phyloP scores from a whole-genome alignment of 2,797 vertebrate genomes.

The Pampus argenteus region DNA sequence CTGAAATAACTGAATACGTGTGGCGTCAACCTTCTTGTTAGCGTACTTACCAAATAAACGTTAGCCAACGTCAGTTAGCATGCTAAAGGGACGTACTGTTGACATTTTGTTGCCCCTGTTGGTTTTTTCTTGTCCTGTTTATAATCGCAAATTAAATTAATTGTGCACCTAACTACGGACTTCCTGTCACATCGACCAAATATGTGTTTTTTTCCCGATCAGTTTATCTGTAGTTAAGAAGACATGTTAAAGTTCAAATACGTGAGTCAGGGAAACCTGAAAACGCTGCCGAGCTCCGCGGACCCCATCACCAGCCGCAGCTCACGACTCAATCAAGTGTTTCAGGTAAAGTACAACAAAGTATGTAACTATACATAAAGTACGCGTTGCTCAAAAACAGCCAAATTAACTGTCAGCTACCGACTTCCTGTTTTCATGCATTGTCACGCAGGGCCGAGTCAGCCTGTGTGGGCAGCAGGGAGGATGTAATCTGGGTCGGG shows the following conservation, averaged over 20 bases:
- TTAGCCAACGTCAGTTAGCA: conserved; percentile 41
- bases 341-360: conserved; percentile 87
- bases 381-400: neutral
- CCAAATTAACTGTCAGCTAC: neutral
- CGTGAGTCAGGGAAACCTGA: conserved; percentile 78
- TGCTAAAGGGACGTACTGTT: conserved; percentile 32
- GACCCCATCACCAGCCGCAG: conserved; percentile 90
- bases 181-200: neutral
- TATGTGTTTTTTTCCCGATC: conserved; percentile 3
- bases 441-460: conserved; percentile 73
- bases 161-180: neutral
- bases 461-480: conserved; percentile 82
- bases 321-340: conserved; percentile 90
- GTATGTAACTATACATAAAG: neutral
- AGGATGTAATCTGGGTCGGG: conserved; percentile 89
- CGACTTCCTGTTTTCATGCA: conserved; percentile 37
- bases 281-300: conserved; percentile 61
- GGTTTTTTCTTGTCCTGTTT: neutral
- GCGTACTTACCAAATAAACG: conserved; percentile 23
- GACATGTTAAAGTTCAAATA: conserved; percentile 97
- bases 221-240: conserved; percentile 42
- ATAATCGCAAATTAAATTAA: neutral
- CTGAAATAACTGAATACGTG: neutral
- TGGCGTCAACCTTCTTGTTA: neutral
- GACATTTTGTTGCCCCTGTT: conserved; percentile 13